Evolutionary conservation across 2,888 invertebrate species (phyloP).

Genomic region (Chironomus riparius): DNA sequence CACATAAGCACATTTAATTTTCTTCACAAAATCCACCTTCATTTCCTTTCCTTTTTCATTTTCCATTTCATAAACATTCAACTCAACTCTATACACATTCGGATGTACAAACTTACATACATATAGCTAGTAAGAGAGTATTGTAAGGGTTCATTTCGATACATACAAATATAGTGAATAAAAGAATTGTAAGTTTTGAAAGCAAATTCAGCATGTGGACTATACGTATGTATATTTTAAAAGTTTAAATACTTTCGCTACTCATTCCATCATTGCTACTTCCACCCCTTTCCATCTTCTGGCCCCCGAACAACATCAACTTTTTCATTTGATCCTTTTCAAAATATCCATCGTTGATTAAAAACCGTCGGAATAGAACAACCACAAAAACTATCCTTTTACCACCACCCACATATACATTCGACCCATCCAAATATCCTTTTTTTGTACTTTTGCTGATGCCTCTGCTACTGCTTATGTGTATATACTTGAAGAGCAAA

Average conservation of each 20-base stretch:
- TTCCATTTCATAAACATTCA: neutral
- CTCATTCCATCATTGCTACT: neutral
- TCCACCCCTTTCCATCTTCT: neutral
- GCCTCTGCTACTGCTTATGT: neutral
- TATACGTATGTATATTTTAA: neutral
- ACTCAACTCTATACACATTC: no score
- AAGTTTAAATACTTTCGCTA: neutral
- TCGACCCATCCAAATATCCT: neutral
- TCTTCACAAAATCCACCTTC: slow-evolving; percentile 15
- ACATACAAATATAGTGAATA: no score
- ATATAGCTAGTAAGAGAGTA: neutral
- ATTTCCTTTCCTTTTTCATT: neutral
- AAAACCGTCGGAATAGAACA: slow-evolving; percentile 26
- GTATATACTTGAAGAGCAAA: neutral
- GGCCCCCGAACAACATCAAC: neutral
- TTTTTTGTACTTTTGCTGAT: neutral
- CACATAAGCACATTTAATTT: slow-evolving; percentile 20
- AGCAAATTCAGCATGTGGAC: neutral
- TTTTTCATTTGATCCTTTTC: slow-evolving; percentile 25
- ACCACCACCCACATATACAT: neutral
- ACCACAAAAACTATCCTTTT: slow-evolving; percentile 25
- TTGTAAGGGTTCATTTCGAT: no score
- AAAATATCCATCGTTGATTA: slow-evolving; percentile 26
- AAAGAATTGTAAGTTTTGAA: no score
- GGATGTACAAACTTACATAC: neutral